Conservation (phyloP, 1,140 invertebrate genomes). For the Drosophila ercepeae region DNA sequence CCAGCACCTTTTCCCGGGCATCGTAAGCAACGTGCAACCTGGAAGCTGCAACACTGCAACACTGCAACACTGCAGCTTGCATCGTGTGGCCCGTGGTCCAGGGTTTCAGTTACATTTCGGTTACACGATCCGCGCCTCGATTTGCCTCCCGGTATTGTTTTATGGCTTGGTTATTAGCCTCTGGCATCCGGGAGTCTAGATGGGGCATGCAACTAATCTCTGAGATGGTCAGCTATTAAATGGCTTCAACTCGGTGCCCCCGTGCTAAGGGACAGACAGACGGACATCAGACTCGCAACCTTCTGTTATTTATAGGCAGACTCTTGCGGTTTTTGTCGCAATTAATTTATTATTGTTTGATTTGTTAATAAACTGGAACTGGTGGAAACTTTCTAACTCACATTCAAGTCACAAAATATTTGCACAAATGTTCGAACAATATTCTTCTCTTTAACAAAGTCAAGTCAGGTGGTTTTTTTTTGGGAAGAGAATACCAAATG, state of each 20-base stretch:
- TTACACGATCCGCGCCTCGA: constrained; percentile 38
- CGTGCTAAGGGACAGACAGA: not conserved
- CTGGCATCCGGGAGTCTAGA: not conserved
- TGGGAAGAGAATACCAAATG: not conserved
- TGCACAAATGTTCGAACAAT: not conserved
- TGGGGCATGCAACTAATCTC: constrained; percentile 51
- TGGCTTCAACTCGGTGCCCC: constrained; percentile 55
- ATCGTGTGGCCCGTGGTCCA: constrained; percentile 40
- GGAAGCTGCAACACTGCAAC: not conserved
- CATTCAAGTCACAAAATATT: not conserved
- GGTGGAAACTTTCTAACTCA: not conserved
- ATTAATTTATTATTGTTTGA: not conserved
- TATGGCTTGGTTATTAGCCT: constrained; percentile 74
- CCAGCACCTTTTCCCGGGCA: constrained; percentile 13
- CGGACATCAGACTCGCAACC: too few relatives aligned
- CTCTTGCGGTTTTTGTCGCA: not conserved
- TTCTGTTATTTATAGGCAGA: not conserved
- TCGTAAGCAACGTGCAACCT: constrained; percentile 7
- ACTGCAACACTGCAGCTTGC: too few relatives aligned
- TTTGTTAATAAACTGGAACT: not conserved
- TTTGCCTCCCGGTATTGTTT: constrained; percentile 62
- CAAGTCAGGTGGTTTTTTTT: not conserved
- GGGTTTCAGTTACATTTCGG: constrained; percentile 43
- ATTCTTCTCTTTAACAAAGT: not conserved
- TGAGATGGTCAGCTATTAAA: constrained; percentile 58